Conservation (phyloP, 2,888 invertebrate species). For the Plusia festucae region DNA sequence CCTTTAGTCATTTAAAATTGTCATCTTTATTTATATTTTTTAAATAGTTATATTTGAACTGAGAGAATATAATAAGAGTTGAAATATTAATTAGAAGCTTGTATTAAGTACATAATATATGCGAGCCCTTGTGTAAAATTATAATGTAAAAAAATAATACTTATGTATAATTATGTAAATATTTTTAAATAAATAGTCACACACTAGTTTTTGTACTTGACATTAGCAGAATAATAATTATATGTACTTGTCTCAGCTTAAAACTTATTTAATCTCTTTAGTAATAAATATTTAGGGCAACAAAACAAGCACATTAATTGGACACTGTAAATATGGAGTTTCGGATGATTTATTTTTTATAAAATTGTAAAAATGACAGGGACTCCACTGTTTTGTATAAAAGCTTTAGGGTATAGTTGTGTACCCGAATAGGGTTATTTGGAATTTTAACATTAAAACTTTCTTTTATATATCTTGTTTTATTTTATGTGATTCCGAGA, state of each 20-base stretch:
- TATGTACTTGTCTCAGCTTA: conserved; percentile 64
- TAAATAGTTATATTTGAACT: conserved; percentile 60
- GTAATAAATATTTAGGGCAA: conserved; percentile 54
- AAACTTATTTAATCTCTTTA: conserved; percentile 59
- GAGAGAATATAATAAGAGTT: conserved; percentile 63
- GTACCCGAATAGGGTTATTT: conserved; percentile 68
- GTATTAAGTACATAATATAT: conserved; percentile 47
- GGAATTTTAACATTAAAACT: conserved; percentile 80
- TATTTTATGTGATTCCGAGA: no score
- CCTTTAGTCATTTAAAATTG: conserved; percentile 48
- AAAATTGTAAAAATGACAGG: conserved; percentile 72
- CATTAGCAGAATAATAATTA: conserved; percentile 66
- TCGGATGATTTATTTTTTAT: conserved; percentile 82
- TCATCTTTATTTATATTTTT: conserved; percentile 57
- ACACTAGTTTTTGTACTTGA: conserved; percentile 80
- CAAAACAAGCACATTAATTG: conserved; percentile 57
- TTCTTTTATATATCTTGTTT: conserved; percentile 64
- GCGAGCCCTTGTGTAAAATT: conserved; percentile 66
- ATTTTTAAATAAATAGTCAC: conserved; percentile 66
- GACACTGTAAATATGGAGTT: conserved; percentile 78
- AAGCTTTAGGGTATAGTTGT: conserved; percentile 66
- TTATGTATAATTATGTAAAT: conserved; percentile 82
- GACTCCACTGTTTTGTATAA: conserved; percentile 72
- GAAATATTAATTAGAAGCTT: conserved; percentile 51
- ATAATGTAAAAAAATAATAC: conserved; percentile 64